Evolutionary conservation across 2,797 vertebrate genomes (phyloP).

Genomic region (Myotis findleyi): DNA sequence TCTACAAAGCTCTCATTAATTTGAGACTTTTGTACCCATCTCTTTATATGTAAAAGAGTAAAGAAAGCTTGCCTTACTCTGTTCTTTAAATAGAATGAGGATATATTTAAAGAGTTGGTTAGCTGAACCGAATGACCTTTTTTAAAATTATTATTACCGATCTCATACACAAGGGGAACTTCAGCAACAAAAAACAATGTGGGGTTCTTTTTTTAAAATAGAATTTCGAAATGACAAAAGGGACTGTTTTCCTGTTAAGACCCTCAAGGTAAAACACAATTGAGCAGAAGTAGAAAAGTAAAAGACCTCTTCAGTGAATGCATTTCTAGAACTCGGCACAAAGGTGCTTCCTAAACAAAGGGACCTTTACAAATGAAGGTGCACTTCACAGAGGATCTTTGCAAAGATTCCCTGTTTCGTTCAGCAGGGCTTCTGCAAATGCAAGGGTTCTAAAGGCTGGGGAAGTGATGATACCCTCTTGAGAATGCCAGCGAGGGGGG

Average conservation of each 20-base stretch:
- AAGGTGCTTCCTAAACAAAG: conserved; percentile 63
- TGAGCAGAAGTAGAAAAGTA: conserved; percentile 25
- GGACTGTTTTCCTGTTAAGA: conserved; percentile 32
- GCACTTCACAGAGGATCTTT: conserved; percentile 49
- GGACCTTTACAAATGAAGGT: background rate
- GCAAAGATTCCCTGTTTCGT: conserved; percentile 23
- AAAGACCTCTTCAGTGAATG: conserved; percentile 53
- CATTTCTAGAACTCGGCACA: conserved; percentile 56
- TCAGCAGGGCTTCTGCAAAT: conserved; percentile 44
- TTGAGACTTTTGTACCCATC: background rate
- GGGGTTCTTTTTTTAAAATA: conserved; percentile 25
- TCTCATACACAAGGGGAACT: background rate
- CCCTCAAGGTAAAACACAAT: conserved; percentile 22
- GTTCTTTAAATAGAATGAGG: background rate
- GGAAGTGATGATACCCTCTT: background rate
- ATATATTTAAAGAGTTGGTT: background rate
- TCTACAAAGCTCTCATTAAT: background rate
- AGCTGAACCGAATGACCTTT: conserved; percentile 10
- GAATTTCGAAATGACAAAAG: conserved; percentile 53
- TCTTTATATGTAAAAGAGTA: conserved; percentile 30
- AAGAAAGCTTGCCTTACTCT: background rate
- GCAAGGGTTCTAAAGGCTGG: conserved; percentile 5
- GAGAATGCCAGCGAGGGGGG: background rate
- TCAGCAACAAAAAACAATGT: background rate
- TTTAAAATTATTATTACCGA: background rate